phyloP scores from a whole-genome alignment of 2,888 invertebrate species.

The Hetaerina titia region DNA sequence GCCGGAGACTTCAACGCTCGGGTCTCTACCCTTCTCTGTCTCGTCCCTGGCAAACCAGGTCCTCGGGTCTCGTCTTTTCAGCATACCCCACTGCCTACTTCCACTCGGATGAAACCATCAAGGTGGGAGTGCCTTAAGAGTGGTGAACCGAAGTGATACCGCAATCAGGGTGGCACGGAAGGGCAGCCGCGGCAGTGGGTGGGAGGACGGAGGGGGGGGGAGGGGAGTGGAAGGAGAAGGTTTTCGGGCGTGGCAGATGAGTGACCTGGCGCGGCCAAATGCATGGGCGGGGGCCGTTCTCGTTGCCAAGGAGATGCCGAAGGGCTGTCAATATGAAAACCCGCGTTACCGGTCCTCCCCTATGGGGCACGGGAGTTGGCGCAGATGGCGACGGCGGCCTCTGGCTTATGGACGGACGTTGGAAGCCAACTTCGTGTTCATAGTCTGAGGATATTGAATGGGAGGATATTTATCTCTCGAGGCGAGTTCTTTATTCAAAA shows the following conservation, averaged over 20 bases:
- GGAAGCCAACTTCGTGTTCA: constrained; percentile 60
- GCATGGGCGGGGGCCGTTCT: constrained; percentile 37
- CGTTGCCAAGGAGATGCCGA: constrained; percentile 67
- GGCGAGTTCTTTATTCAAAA: neutral
- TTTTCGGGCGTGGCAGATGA: constrained; percentile 63
- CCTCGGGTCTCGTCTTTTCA: neutral
- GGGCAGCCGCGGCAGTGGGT: neutral
- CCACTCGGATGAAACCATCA: constrained; percentile 64
- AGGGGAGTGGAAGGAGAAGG: neutral
- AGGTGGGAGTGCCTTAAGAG: constrained; percentile 23
- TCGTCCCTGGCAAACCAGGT: too few relatives aligned
- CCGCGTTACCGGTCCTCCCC: constrained; percentile 62
- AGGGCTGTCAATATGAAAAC: constrained; percentile 67
- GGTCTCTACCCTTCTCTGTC: neutral
- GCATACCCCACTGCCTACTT: constrained; percentile 36
- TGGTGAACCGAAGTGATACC: constrained; percentile 46
- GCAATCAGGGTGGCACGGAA: constrained; percentile 42
- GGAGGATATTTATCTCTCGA: constrained; percentile 20
- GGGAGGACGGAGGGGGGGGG: constrained; percentile 8
- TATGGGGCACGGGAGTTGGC: constrained; percentile 47
- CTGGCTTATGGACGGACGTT: constrained; percentile 46
- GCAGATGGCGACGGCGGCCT: constrained; percentile 38
- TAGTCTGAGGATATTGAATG: constrained; percentile 41
- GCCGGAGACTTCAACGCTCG: constrained; percentile 53
- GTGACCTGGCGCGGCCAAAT: constrained; percentile 37